A percentile compares a stretch with the other conserved stretches of the same genome.
These are phyloP conservation scores for Ceyx cyanopectus DNA, from an alignment of 2,113 vertebrate species.

Conservation along the genomic window DNA sequence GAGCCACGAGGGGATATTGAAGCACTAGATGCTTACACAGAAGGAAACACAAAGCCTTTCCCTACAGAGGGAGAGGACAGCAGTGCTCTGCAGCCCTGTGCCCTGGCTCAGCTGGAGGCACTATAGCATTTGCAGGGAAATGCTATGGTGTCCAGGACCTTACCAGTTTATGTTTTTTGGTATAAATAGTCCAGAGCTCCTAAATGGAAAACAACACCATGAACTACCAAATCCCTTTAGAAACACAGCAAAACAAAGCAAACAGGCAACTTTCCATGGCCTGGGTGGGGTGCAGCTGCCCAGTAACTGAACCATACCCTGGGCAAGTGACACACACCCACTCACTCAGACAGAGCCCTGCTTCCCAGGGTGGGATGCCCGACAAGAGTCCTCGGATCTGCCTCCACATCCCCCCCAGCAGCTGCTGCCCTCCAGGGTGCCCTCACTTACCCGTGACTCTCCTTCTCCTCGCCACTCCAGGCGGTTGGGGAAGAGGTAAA, in stretches of 20 bases:
- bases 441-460: conserved; percentile 89
- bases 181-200: conserved; percentile 84
- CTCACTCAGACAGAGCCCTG: not conserved
- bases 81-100: not conserved
- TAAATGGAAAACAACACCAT: conserved; percentile 71
- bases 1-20: not conserved
- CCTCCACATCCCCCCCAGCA: not conserved
- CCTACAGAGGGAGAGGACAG: not conserved
- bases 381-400: not conserved
- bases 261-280: not conserved
- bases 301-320: accelerated
- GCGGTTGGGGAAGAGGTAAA: conserved; percentile 98
- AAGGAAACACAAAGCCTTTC: not conserved
- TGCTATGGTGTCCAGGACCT: conserved; percentile 65
- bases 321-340: not conserved
- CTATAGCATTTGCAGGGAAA: conserved; percentile 52
- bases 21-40: not conserved
- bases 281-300: not conserved
- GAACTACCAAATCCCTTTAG: conserved; percentile 4
- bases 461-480: conserved; percentile 97
- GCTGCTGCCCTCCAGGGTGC: not conserved
- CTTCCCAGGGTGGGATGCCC: not conserved
- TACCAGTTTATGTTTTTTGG: conserved; percentile 81
- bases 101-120: not conserved
- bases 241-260: not conserved